A percentile compares a stretch with the other conserved stretches of the same genome.
Conservation (phyloP, 2,113 vertebrate genomes). For the Hirundichthys speculiger region DNA sequence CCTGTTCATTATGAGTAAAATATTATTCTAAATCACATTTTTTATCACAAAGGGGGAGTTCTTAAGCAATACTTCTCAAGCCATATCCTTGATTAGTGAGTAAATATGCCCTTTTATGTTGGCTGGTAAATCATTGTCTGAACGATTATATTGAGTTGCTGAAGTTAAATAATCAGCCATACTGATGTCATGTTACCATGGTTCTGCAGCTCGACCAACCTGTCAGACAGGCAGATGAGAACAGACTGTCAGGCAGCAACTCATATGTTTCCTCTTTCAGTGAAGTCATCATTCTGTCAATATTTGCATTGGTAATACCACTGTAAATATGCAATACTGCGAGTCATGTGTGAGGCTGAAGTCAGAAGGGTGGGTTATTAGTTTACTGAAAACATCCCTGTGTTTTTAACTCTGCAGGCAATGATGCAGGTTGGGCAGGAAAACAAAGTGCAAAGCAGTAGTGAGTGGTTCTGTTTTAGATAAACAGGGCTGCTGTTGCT, state of each 20-base stretch:
- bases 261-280: conserved; percentile 77
- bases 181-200: conserved; percentile 53
- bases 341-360: conserved; percentile 39
- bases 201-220: conserved; percentile 57
- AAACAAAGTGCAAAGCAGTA: conserved; percentile 39
- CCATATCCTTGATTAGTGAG: neutral
- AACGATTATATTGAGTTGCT: conserved; percentile 14
- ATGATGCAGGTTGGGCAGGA: conserved; percentile 46
- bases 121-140: conserved; percentile 42
- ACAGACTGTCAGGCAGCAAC: conserved; percentile 40
- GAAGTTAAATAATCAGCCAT: conserved; percentile 47
- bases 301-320: conserved; percentile 76
- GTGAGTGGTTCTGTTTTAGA: conserved; percentile 44
- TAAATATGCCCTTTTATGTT: neutral
- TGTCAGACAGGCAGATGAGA: conserved; percentile 68
- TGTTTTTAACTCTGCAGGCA: conserved; percentile 41
- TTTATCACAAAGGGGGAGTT: no score
- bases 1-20: no score
- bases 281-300: conserved; percentile 78
- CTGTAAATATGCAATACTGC: conserved; percentile 62
- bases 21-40: no score
- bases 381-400: conserved; percentile 69
- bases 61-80: no score
- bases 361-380: conserved; percentile 23
- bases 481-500: conserved; percentile 48